Evolutionary conservation across 2,888 invertebrate species (phyloP).

Genomic region (Xylocampa areola): DNA sequence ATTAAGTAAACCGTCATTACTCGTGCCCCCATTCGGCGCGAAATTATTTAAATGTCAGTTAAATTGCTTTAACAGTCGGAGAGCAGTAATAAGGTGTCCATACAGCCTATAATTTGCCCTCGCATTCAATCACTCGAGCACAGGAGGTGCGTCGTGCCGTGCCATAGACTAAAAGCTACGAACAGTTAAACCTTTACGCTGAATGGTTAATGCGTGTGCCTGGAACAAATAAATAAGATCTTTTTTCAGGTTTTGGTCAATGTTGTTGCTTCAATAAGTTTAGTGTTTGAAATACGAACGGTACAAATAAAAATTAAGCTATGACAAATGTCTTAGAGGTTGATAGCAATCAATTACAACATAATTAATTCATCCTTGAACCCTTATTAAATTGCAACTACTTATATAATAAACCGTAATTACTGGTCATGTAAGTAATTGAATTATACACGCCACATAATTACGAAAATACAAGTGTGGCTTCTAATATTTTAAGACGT

Average conservation of each 20-base stretch:
- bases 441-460: conserved; percentile 49
- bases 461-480: conserved; percentile 25
- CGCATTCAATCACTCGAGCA: conserved; percentile 85
- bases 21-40: conserved; percentile 75
- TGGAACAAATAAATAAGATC: conserved; percentile 7
- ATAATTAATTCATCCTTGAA: conserved; percentile 45
- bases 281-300: too few species aligned
- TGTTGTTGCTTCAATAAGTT: background rate
- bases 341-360: conserved; percentile 37
- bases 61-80: conserved; percentile 87
- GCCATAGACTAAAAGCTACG: conserved; percentile 54
- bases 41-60: conserved; percentile 89
- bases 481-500: too few species aligned
- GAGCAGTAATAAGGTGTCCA: conserved; percentile 86
- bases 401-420: conserved; percentile 46
- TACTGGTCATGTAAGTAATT: conserved; percentile 45
- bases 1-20: conserved; percentile 80
- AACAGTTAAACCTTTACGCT: conserved; percentile 35
- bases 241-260: background rate
- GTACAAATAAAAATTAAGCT: too few species aligned
- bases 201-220: conserved; percentile 24
- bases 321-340: conserved; percentile 16
- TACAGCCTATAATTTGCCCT: conserved; percentile 85
- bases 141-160: conserved; percentile 60
- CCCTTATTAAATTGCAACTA: conserved; percentile 46